Conservation (phyloP, 53 echinoderm and acorn worm genomes). For the Arbacia lixula region DNA sequence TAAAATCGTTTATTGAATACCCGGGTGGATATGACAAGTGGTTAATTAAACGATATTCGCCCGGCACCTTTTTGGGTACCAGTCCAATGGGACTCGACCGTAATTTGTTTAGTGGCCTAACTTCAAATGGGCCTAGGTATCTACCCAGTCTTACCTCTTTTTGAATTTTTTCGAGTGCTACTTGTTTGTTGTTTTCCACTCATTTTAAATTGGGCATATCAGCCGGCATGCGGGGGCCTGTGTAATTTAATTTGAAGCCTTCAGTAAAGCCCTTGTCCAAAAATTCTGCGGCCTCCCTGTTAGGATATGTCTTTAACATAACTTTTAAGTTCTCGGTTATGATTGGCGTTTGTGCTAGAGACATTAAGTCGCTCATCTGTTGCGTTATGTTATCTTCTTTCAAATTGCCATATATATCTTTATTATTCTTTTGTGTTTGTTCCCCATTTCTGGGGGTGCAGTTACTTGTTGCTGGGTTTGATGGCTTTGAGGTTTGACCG, state of each 20-base stretch:
- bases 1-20: slow-evolving; percentile 31
- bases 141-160: slow-evolving; percentile 23
- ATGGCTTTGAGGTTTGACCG: neutral
- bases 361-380: neutral
- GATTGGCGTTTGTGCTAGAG: slow-evolving; percentile 27
- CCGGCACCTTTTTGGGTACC: slow-evolving; percentile 3
- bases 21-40: slow-evolving; percentile 56
- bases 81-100: slow-evolving; percentile 7
- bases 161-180: neutral
- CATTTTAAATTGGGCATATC: slow-evolving; percentile 51
- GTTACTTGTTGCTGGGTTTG: neutral
- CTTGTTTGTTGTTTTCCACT: slow-evolving; percentile 22
- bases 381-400: too few species aligned
- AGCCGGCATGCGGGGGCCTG: slow-evolving; percentile 7
- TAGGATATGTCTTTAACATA: slow-evolving; percentile 10
- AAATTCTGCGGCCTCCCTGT: slow-evolving; percentile 1
- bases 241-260: slow-evolving; percentile 50
- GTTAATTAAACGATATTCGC: slow-evolving; percentile 33
- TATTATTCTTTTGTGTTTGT: too few species aligned
- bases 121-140: slow-evolving; percentile 18
- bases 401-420: too few species aligned
- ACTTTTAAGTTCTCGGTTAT: slow-evolving; percentile 9
- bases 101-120: neutral
- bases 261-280: slow-evolving; percentile 20
- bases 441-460: too few species aligned